Evolutionary conservation across 1,140 invertebrate species (phyloP).

Genomic region (Wiebesia pumilae): DNA sequence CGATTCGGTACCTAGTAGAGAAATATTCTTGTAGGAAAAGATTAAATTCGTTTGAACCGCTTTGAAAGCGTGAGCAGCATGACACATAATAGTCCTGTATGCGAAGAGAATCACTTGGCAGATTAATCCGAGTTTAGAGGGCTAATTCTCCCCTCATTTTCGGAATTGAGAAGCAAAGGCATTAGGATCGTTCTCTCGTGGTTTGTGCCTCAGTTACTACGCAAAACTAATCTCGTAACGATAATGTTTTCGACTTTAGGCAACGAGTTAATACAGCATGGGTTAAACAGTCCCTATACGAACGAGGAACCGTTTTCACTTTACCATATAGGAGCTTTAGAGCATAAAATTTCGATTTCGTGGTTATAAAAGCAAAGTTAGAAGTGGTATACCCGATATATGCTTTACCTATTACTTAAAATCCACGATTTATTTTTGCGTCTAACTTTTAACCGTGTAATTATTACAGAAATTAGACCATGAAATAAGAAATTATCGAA

Average conservation of each 20-base stretch:
- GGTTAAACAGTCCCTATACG: constrained; percentile 48
- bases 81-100: neutral
- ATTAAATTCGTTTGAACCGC: neutral
- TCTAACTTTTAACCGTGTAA: neutral
- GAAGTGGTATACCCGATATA: neutral
- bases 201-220: neutral
- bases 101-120: constrained; percentile 21
- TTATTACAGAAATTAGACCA: too few relatives aligned
- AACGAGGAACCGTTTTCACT: constrained; percentile 24
- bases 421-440: neutral
- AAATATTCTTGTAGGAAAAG: too few relatives aligned
- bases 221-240: constrained; percentile 52
- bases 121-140: constrained; percentile 45
- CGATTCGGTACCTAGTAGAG: too few relatives aligned
- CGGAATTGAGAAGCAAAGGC: constrained; percentile 41
- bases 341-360: constrained; percentile 38
- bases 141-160: constrained; percentile 49
- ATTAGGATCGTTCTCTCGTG: constrained; percentile 40
- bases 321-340: neutral
- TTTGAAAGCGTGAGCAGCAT: neutral
- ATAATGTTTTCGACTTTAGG: constrained; percentile 53
- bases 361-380: constrained; percentile 19
- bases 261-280: constrained; percentile 48
- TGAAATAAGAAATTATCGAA: too few relatives aligned
- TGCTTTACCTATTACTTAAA: neutral